Base-by-base conservation (phyloP, 2,113 vertebrate genomes). In the Oryzias woworae region DNA sequence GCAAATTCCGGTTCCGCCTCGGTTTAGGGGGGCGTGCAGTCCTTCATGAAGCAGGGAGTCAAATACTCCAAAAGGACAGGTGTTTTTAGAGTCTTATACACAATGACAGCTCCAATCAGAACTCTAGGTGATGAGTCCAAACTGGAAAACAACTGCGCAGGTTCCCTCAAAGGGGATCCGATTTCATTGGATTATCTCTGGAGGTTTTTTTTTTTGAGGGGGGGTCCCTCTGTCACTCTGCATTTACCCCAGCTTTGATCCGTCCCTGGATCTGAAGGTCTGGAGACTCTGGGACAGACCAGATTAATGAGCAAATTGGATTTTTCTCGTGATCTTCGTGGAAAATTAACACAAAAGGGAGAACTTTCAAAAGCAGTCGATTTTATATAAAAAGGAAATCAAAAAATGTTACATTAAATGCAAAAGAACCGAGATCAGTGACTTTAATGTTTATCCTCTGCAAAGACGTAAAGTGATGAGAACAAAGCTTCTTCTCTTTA, bases 201-300 rank as follows among this genome's bases (percentile, higher is more conserved):
- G 69, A 44, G 76, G 81, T 49, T 91, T 87, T 83, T 84, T 87
- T 58, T 53, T 65, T 64, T 2, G 47, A 49, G 66, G 66, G 82
- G 85, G 75, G 79, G 83, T 18, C 66, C 71, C 66, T 63, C 77
- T 88, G 89, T 90, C 88, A 76, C 69, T 46, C n/a, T 5, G 41
- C 1, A 78, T 91, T 87, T 88, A 77, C 84, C 76, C 62, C 31
- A 83, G 70, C 90, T 91, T 92, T 92, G 88, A 92, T 92, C 89
- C 76, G 58, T n/a, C 44, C 54, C 51, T 24, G 79, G 45, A 76
- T 83, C 42, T 68, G 71, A 69, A 82, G 80, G 71, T 78, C 81
- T 68, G 36, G 53, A 68, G 76, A 78, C 63, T 53, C 79, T 45
- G 78, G 80, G 7, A 50, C 81, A 84, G 64, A 88, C 77, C 66